Evolutionary conservation across 2,888 invertebrate genomes (phyloP).

Genomic region (Patella ulyssiponensis): DNA sequence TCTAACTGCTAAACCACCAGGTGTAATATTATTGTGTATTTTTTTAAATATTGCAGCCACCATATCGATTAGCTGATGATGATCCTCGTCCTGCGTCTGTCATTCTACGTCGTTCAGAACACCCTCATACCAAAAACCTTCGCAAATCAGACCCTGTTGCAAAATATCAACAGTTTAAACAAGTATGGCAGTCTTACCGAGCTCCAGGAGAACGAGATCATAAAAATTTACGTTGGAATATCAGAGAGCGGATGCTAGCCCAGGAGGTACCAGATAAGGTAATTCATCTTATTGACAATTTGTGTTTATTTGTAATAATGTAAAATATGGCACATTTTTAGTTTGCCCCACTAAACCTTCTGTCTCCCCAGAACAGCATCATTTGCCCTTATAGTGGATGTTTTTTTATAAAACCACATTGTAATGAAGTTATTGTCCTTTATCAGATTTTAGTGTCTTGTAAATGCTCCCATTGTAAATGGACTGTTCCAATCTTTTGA

Average conservation of each 20-base stretch:
- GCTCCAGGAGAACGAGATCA: constrained; percentile 71
- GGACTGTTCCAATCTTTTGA: too few species aligned
- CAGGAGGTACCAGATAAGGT: constrained; percentile 69
- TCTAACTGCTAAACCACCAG: background rate
- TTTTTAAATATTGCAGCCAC: constrained; percentile 45
- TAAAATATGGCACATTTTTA: too few species aligned
- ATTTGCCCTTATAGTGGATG: too few species aligned
- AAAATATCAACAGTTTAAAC: constrained; percentile 64
- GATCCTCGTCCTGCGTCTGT: constrained; percentile 68
- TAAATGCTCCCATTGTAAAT: too few species aligned
- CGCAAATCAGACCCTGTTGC: constrained; percentile 66
- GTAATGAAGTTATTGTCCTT: too few species aligned
- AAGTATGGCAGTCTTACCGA: constrained; percentile 61
- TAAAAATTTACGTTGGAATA: constrained; percentile 67
- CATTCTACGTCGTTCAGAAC: constrained; percentile 59
- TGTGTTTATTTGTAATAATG: background rate
- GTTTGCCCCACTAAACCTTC: too few species aligned
- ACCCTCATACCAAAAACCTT: constrained; percentile 64
- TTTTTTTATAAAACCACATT: too few species aligned
- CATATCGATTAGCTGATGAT: constrained; percentile 61
- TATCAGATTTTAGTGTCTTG: too few species aligned
- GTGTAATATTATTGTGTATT: background rate
- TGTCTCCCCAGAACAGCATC: too few species aligned
- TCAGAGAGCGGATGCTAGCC: constrained; percentile 69
- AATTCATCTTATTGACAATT: constrained; percentile 5